Base-by-base conservation (phyloP, 2,888 invertebrate species). In the Autographa pulchrina region DNA sequence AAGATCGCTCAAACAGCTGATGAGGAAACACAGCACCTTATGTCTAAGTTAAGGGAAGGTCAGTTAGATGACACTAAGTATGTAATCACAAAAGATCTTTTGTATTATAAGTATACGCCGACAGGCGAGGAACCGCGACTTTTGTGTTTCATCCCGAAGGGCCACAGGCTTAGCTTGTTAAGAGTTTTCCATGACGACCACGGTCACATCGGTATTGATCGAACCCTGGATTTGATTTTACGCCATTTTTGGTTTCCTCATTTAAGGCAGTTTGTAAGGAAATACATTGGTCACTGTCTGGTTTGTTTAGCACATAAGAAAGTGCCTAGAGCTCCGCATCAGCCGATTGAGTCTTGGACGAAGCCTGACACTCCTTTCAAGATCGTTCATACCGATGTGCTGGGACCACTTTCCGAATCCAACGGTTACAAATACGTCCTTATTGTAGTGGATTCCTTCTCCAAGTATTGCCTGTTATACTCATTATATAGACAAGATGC, bases 101-200 rank as follows among this genome's bases (percentile, higher is more conserved):
- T 80, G 0, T 76, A 75, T 43, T 77, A 77, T 18, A 20, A 32
- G 6, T 68, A 62, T 11, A 13, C 25, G 0, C 67, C 72, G 0
- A 61, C 70, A 0, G 86, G 85, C 0, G 83, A 83, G 58, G 35
- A 81, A 2, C 0, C 83, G 0, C 38, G 80, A 0, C 52, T 81
- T 0, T 48, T 85, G 0, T 85, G 85, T 56, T 86, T 65, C 31
- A 67, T 86, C 0, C 85, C 87, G 0, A 87, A 80, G 38, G 85
- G 83, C 1, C 76, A 81, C 67, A 54, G 86, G 0, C 68, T 87
- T 0, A 86, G 86, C 41, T 18, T 85, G 0, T 38, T 85, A 0
- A 25, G 85, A 0, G 48, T 86, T 0, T 87, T 86, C 63, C 85
- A 86, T 20, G 81, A 81, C 35, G 77, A 85, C 58, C 85, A 85